Conservation (phyloP, 2,113 vertebrate species). For the Hippocampus barbouri region DNA sequence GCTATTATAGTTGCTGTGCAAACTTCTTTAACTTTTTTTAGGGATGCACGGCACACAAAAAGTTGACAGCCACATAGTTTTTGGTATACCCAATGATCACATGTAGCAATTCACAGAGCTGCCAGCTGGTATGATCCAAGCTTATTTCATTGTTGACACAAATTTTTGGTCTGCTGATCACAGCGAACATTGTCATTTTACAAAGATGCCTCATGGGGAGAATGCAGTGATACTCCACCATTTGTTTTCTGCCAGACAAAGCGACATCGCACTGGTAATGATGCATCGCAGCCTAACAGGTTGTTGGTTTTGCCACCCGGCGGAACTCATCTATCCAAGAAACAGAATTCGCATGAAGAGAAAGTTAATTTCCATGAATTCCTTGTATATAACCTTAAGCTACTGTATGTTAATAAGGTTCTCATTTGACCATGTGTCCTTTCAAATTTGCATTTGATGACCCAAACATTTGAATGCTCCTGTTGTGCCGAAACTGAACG, state of each 20-base stretch:
- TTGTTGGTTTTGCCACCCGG: background rate
- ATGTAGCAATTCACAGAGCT: background rate
- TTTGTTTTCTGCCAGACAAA: background rate
- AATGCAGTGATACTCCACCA: background rate
- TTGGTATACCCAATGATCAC: too few species aligned
- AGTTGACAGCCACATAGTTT: background rate
- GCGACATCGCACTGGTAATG: background rate
- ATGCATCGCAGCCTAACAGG: constrained; percentile 6
- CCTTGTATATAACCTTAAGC: background rate
- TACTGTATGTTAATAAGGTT: background rate
- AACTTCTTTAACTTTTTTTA: background rate
- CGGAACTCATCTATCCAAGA: constrained; percentile 8
- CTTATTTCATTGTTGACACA: background rate
- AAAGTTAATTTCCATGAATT: background rate
- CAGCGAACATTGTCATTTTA: background rate
- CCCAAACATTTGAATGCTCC: background rate
- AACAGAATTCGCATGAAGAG: background rate
- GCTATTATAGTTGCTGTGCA: background rate
- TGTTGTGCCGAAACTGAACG: background rate
- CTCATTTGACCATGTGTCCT: background rate
- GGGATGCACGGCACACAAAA: background rate
- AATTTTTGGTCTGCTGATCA: constrained; percentile 2
- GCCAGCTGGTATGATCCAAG: background rate
- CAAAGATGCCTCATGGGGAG: constrained; percentile 7
- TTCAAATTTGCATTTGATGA: background rate